Conservation (phyloP, 2,888 invertebrate species). For the Drosophila engyochracea region DNA sequence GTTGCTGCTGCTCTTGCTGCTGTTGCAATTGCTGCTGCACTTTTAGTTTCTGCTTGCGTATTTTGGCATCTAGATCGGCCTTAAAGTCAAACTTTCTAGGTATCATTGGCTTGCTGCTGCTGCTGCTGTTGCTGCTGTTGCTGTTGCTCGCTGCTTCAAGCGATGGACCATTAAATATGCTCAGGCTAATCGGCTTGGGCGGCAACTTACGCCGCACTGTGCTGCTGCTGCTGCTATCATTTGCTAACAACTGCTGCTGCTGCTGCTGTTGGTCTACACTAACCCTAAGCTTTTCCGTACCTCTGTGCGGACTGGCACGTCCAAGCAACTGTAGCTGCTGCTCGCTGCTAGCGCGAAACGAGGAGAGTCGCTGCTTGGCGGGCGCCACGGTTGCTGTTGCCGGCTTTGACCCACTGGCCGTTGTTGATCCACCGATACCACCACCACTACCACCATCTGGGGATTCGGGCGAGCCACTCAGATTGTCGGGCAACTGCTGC, state of each 20-base stretch:
- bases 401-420: conserved; percentile 23
- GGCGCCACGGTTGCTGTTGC: conserved; percentile 83
- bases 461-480: conserved; percentile 64
- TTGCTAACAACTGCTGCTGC: conserved; percentile 43
- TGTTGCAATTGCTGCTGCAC: conserved; percentile 78
- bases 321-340: conserved; percentile 83
- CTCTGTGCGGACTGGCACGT: conserved; percentile 75
- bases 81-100: conserved; percentile 80
- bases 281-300: conserved; percentile 73
- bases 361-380: conserved; percentile 85
- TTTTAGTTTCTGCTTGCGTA: conserved; percentile 81
- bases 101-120: conserved; percentile 61
- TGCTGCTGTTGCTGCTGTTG: conserved; percentile 36
- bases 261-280: conserved; percentile 58
- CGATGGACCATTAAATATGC: conserved; percentile 75
- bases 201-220: conserved; percentile 76
- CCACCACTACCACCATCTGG: conserved; percentile 36
- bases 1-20: conserved; percentile 61
- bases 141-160: conserved; percentile 35
- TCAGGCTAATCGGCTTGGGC: conserved; percentile 79
- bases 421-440: conserved; percentile 13
- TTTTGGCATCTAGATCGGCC: conserved; percentile 83
- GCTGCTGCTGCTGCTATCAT: conserved; percentile 47
- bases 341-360: conserved; percentile 84
- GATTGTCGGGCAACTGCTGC: conserved; percentile 79